A percentile compares a stretch with the other conserved stretches of the same genome.
These are phyloP conservation scores for Parotocinclus haroldoi DNA, from an alignment of 2,797 vertebrate species.

Conservation along the genomic window DNA sequence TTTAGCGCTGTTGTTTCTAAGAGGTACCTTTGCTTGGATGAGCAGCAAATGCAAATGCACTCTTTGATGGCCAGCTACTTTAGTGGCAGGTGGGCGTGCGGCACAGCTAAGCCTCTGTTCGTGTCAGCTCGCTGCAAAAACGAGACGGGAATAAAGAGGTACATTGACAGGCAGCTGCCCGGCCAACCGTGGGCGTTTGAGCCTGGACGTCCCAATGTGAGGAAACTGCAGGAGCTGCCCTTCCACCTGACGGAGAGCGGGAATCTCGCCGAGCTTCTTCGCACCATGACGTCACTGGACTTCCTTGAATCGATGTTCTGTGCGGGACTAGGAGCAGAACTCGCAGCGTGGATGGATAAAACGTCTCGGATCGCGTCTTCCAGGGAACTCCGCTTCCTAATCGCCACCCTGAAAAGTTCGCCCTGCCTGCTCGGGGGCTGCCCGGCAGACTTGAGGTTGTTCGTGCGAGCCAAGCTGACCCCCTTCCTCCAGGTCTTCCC, in stretches of 20 bases:
- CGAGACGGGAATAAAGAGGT: slow-evolving; percentile 18
- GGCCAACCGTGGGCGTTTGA: slow-evolving; percentile 65
- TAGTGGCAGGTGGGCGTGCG: slow-evolving; percentile 55
- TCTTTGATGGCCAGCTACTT: slow-evolving; percentile 69
- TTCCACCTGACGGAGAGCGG: slow-evolving; percentile 68
- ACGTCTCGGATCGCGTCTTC: slow-evolving; percentile 41
- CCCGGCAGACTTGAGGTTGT: slow-evolving; percentile 55
- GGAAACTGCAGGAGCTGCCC: slow-evolving; percentile 67
- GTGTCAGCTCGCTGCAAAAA: slow-evolving; percentile 12
- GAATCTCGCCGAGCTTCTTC: slow-evolving; percentile 57
- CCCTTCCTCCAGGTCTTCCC: slow-evolving; percentile 64
- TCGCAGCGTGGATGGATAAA: slow-evolving; percentile 63
- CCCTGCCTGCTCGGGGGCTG: slow-evolving; percentile 59
- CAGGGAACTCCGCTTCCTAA: slow-evolving; percentile 63
- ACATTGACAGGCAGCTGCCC: slow-evolving; percentile 55
- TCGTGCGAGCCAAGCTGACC: slow-evolving; percentile 67
- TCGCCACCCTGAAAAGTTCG: slow-evolving; percentile 58
- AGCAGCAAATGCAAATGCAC: slow-evolving; percentile 53
- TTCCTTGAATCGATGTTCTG: slow-evolving; percentile 70
- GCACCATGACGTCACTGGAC: slow-evolving; percentile 59
- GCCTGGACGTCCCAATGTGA: slow-evolving; percentile 54
- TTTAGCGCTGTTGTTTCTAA: slow-evolving; percentile 66
- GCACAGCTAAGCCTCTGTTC: slow-evolving; percentile 53
- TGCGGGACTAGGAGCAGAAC: slow-evolving; percentile 56
- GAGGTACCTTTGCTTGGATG: slow-evolving; percentile 58